phyloP scores from a whole-genome alignment of 2,113 vertebrate species.

The Phrynosoma blainvillii region DNA sequence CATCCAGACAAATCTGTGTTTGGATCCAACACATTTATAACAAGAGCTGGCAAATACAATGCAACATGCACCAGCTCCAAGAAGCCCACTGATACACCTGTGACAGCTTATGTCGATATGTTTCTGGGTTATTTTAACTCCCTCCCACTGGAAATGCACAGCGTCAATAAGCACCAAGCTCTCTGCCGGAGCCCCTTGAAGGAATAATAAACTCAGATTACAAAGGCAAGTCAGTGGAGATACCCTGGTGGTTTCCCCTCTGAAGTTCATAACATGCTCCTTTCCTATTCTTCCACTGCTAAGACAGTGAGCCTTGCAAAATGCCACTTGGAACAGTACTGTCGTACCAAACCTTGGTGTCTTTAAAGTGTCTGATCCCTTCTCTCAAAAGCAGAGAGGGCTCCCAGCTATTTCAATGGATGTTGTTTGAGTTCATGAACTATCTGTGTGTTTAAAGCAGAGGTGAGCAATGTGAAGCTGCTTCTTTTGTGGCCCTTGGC shows the following conservation, averaged over 20 bases:
- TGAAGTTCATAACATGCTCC: neutral
- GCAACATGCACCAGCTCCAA: neutral
- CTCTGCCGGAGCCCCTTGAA: neutral
- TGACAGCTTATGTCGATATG: fast-evolving
- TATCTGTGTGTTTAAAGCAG: no score
- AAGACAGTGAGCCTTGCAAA: neutral
- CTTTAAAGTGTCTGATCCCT: no score
- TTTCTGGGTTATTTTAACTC: neutral
- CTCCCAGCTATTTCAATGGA: neutral
- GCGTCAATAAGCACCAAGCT: neutral
- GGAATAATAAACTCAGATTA: neutral
- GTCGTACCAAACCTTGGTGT: no score
- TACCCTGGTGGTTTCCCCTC: neutral
- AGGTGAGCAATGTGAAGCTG: no score
- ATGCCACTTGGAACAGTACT: no score
- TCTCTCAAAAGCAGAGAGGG: neutral
- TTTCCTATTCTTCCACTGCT: neutral
- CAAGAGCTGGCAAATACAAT: neutral
- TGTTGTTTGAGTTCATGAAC: fast-evolving
- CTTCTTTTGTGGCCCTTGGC: no score
- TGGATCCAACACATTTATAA: no score
- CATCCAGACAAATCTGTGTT: fast-evolving
- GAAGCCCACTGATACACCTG: fast-evolving
- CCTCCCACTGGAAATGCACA: no score
- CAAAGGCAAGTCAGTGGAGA: neutral